Base-by-base conservation (phyloP, 2,113 vertebrate species). In the Amia ocellicauda region DNA sequence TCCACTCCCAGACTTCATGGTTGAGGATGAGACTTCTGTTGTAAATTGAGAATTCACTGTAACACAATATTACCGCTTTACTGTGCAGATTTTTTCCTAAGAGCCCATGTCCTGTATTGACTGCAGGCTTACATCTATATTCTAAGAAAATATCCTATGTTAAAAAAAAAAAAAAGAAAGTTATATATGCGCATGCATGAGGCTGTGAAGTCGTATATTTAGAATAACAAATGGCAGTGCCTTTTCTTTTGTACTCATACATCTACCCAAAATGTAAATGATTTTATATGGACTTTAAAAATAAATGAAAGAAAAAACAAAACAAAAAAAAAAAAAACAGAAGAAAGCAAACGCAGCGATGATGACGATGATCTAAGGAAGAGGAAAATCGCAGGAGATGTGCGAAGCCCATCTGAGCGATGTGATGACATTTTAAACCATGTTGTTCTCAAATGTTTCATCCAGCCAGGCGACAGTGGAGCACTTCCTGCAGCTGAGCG, bases 191-290 rank as follows among this genome's bases (percentile, higher is more conserved):
- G 93, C 91, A 89, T 87, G 92, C 85, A 76, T 70, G 78, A 90
- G 86, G 89, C 91, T 93, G 89, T 83, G 86, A 90, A 83, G 89
- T 92, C 83, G 19, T 62, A 80, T 88, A 89, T 89, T 84, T 83
- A 93, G 87, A 92, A 91, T 88, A 93, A 92, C 84, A 81, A 89
- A 91, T 83, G 91, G 94, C 93, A 95, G 94, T 97, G 95, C 95
- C 94, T 98, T 88, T 93, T 87, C 76, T 76, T 91, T 91, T 92
- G 80, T 93, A 92, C 80, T 81, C 83, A 85, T 81, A 86, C 83
- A 87, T 78, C 85, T 83, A 81, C 76, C 80, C 77, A 70, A 80
- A 66, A 71, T 77, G 75, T 89, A 89, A 89, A 80, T 87, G 81
- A 82, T 89, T 92, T 87, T 85, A 79, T 90, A 84, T 82, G 74